Conservation (phyloP, 1,140 invertebrate species). For the Drosophila murphyi region DNA sequence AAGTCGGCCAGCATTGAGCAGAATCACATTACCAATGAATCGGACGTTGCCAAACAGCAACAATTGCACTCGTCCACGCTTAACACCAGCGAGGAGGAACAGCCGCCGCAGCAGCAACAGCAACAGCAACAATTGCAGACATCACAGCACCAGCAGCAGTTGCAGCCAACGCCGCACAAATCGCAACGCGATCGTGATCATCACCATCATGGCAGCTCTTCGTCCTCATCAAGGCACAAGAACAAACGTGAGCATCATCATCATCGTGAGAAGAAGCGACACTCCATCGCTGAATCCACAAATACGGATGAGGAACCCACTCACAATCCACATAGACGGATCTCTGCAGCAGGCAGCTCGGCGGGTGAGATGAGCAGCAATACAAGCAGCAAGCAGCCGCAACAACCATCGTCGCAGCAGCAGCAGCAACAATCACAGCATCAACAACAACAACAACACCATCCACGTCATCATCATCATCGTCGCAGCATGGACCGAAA, state of each 20-base stretch:
- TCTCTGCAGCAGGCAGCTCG: conserved; percentile 58
- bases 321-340: conserved; percentile 64
- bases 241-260: conserved; percentile 78
- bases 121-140: conserved; percentile 33
- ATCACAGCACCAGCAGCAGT: conserved; percentile 42
- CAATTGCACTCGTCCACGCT: conserved; percentile 25
- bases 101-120: conserved; percentile 24
- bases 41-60: conserved; percentile 29
- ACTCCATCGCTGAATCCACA: conserved; percentile 72
- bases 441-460: conserved; percentile 9
- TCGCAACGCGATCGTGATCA: conserved; percentile 53
- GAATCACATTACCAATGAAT: conserved; percentile 1
- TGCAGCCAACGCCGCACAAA: conserved; percentile 21
- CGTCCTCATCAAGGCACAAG: conserved; percentile 64
- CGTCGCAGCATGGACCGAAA: conserved; percentile 69
- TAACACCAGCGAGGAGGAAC: conserved; percentile 71
- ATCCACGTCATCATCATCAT: conserved; percentile 63
- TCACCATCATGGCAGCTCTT: conserved; percentile 62
- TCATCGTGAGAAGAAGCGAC: conserved; percentile 79
- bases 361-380: conserved; percentile 62
- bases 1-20: conserved; percentile 30
- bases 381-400: conserved; percentile 35
- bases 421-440: conserved; percentile 11
- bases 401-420: conserved; percentile 13
- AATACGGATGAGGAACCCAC: conserved; percentile 73